phyloP scores from a whole-genome alignment of 2,888 invertebrate genomes.

The Temnothorax rugatulus region DNA sequence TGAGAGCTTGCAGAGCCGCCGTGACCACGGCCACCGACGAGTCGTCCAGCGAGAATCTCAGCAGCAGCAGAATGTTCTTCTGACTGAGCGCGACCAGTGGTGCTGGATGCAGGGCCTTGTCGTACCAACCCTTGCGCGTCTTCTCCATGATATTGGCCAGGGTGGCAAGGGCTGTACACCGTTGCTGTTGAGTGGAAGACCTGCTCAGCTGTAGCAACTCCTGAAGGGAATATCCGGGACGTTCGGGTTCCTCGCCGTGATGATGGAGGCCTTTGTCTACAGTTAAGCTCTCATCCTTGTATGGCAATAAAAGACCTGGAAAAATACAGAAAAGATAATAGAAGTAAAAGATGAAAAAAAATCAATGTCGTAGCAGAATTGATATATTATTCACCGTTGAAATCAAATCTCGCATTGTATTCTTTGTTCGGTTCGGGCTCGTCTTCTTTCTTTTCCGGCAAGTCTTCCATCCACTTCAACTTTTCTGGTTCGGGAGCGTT shows the following conservation, averaged over 20 bases:
- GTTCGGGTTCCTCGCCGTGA: constrained; percentile 96
- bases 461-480: constrained; percentile 94
- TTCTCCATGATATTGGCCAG: constrained; percentile 93
- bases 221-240: constrained; percentile 96
- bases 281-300: constrained; percentile 88
- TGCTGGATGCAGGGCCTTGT: constrained; percentile 91
- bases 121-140: constrained; percentile 92
- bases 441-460: constrained; percentile 87
- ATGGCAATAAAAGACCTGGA: constrained; percentile 91
- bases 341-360: neutral
- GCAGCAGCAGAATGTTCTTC: constrained; percentile 92
- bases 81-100: constrained; percentile 88
- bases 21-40: constrained; percentile 91
- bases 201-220: constrained; percentile 94
- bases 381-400: constrained; percentile 87
- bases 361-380: neutral
- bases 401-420: constrained; percentile 94
- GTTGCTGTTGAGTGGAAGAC: constrained; percentile 93
- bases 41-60: constrained; percentile 96
- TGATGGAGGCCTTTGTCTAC: constrained; percentile 92
- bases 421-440: constrained; percentile 87
- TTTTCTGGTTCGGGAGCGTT: constrained; percentile 95
- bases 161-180: constrained; percentile 92
- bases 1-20: constrained; percentile 92
- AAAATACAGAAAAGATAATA: neutral